Conservation (phyloP, 2,888 invertebrate genomes). For the Heliconius ethilla region DNA sequence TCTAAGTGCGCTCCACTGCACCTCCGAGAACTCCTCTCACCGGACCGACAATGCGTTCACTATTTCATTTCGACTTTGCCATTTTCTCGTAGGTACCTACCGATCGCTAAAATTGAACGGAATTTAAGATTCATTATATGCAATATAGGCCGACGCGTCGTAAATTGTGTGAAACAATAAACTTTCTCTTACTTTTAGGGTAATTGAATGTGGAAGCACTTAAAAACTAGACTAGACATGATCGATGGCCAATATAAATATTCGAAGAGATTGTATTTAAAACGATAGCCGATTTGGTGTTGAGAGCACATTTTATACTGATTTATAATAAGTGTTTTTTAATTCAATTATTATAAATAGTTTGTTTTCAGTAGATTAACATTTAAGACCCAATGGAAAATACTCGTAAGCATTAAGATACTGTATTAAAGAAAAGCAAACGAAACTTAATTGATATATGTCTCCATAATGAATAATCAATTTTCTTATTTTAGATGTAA, state of each 20-base stretch:
- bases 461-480: too few species aligned
- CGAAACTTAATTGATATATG: too few species aligned
- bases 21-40: constrained; percentile 45
- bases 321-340: neutral
- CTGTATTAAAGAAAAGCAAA: too few species aligned
- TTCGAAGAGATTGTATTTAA: neutral
- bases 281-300: neutral
- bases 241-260: constrained; percentile 7
- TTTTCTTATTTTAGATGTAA: too few species aligned
- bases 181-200: constrained; percentile 56
- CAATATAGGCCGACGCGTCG: constrained; percentile 28
- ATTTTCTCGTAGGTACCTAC: constrained; percentile 37
- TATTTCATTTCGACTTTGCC: constrained; percentile 47
- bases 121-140: neutral
- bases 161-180: constrained; percentile 46
- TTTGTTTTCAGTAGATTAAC: neutral
- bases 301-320: neutral
- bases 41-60: constrained; percentile 52
- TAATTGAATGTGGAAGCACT: constrained; percentile 31
- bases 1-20: constrained; percentile 62
- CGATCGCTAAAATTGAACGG: constrained; percentile 33
- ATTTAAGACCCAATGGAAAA: neutral
- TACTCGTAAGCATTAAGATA: too few species aligned
- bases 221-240: constrained; percentile 6
- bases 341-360: neutral